These are phyloP conservation scores for Muscicapa adusta DNA, from an alignment of 2,113 vertebrate genomes.

Conservation along the genomic window DNA sequence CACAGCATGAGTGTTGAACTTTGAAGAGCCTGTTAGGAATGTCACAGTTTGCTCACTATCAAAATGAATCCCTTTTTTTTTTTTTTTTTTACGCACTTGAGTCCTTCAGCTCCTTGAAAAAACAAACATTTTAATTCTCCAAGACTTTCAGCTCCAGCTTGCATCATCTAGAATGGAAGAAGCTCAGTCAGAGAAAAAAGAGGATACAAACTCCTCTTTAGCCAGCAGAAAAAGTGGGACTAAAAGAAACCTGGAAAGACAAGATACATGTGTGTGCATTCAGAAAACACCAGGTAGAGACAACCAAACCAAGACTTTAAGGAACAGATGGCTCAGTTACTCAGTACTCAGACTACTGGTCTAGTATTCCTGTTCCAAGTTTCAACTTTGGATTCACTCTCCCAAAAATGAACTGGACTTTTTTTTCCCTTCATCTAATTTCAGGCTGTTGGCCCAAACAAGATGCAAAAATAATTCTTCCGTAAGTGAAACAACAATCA, in stretches of 20 bases:
- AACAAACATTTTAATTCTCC: not conserved
- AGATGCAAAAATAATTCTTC: not conserved
- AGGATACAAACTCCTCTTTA: not conserved
- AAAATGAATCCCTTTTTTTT: not conserved
- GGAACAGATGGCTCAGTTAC: not conserved
- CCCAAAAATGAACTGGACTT: not conserved
- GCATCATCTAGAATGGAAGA: not conserved
- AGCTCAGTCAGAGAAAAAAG: not conserved
- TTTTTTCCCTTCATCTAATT: not conserved
- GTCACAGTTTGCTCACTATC: conserved; percentile 21
- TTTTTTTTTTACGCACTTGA: not conserved
- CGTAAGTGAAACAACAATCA: not conserved
- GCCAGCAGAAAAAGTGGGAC: not conserved
- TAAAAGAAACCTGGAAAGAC: not conserved
- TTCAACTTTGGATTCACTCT: not conserved
- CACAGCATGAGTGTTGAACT: not conserved
- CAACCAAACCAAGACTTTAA: not conserved
- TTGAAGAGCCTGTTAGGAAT: conserved; percentile 20
- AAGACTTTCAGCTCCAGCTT: not conserved
- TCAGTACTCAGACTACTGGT: not conserved
- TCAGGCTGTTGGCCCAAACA: not conserved
- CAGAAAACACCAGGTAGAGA: not conserved
- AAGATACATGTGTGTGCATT: not conserved
- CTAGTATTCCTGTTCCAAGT: not conserved
- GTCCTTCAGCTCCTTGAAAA: not conserved